These are phyloP conservation scores for Silurus aristotelis DNA, from an alignment of 2,797 vertebrate genomes.

Conservation along the genomic window DNA sequence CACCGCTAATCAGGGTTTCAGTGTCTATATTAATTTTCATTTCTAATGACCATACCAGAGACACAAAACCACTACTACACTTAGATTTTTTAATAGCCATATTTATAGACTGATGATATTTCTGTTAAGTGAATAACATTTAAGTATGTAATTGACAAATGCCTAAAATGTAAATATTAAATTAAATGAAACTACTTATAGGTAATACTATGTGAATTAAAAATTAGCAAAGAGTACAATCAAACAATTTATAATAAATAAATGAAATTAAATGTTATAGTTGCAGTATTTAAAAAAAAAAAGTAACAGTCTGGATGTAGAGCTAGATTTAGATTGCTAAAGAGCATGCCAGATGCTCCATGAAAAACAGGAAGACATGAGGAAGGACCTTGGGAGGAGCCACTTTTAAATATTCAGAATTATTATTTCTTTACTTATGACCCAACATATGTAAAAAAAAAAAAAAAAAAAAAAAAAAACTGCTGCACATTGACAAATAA, in stretches of 20 bases:
- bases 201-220: neutral
- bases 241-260: neutral
- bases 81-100: neutral
- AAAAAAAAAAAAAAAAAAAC: neutral
- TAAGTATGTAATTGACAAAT: neutral
- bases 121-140: neutral
- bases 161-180: neutral
- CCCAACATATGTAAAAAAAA: neutral
- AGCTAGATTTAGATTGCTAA: neutral
- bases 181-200: neutral
- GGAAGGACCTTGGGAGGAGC: neutral
- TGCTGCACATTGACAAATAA: too few relatives aligned
- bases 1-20: conserved; percentile 21
- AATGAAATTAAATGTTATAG: neutral
- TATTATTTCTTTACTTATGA: neutral
- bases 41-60: neutral
- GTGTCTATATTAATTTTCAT: neutral
- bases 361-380: neutral
- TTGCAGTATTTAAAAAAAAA: neutral
- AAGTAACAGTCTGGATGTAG: neutral
- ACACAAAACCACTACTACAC: neutral
- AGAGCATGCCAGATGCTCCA: neutral
- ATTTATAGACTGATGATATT: neutral
- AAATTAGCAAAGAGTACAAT: neutral
- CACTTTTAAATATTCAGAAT: conserved; percentile 1